phyloP scores from a whole-genome alignment of 2,797 vertebrate genomes.

The Periophthalmus magnuspinnatus region DNA sequence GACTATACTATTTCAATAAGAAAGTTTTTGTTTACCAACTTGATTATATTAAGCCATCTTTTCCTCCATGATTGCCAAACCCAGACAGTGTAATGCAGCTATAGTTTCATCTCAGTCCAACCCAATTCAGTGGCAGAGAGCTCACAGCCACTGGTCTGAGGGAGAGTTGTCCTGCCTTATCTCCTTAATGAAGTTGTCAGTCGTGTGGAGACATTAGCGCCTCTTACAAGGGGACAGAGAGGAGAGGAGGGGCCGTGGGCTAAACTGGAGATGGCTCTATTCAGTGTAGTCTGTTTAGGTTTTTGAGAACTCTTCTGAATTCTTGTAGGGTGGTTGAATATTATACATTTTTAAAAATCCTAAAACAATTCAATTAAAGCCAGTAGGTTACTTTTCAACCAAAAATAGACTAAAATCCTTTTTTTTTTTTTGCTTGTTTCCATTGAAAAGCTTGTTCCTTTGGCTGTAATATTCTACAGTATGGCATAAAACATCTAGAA shows the following conservation, averaged over 20 bases:
- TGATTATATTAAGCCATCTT: not conserved
- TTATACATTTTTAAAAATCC: no score
- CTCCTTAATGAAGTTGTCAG: constrained; percentile 64
- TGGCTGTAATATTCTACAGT: no score
- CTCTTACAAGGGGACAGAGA: constrained; percentile 14
- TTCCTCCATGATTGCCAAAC: not conserved
- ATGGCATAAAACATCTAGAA: no score
- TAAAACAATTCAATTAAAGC: no score
- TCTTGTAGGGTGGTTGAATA: no score
- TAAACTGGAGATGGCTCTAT: constrained; percentile 24
- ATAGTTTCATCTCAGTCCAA: constrained; percentile 27
- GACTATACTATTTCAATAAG: not conserved
- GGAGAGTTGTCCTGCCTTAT: constrained; percentile 52
- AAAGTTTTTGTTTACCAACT: not conserved
- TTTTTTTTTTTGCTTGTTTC: no score
- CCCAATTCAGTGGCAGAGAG: constrained; percentile 22
- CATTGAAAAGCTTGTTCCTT: no score
- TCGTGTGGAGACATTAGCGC: constrained; percentile 32
- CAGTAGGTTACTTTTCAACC: no score
- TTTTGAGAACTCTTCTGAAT: not conserved
- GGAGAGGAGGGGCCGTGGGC: not conserved
- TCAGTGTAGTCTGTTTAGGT: constrained; percentile 19
- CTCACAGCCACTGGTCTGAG: constrained; percentile 33
- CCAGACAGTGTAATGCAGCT: not conserved
- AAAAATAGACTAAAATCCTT: no score